A percentile compares a stretch with the other conserved stretches of the same genome.
Evolutionary conservation across 2,797 vertebrate genomes (phyloP).

Genomic region (Ataeniobius toweri): DNA sequence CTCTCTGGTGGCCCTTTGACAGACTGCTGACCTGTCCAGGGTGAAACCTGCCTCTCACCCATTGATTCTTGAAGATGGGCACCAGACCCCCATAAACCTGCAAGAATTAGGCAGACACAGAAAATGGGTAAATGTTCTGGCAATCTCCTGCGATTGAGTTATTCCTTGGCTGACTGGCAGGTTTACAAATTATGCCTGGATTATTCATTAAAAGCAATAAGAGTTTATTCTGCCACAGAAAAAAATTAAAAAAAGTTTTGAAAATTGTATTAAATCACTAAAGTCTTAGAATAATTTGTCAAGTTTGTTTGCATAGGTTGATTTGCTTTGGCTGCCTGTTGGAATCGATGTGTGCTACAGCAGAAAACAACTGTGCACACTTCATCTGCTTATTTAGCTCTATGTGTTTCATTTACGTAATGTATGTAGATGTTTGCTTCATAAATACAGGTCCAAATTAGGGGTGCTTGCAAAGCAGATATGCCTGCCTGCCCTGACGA

Average conservation of each 20-base stretch:
- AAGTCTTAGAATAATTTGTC: neutral
- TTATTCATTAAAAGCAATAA: too few species aligned
- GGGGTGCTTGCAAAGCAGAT: neutral
- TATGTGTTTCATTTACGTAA: neutral
- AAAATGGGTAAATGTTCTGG: neutral
- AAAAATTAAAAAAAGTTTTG: neutral
- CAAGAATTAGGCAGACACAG: too few species aligned
- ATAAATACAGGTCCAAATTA: neutral
- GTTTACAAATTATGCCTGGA: neutral
- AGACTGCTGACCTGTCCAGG: too few species aligned
- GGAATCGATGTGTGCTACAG: neutral
- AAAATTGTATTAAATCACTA: neutral
- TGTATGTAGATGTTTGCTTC: neutral
- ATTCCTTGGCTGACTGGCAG: neutral
- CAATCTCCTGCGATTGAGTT: neutral
- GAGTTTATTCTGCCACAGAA: neutral
- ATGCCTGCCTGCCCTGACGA: neutral
- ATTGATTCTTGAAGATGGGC: too few species aligned
- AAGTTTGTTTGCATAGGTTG: neutral
- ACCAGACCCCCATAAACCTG: too few species aligned
- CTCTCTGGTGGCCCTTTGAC: too few species aligned
- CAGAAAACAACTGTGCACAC: neutral
- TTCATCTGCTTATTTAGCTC: neutral
- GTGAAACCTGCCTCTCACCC: too few species aligned
- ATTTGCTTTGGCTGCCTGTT: neutral